Percentiles rank a stretch among this genome's conserved stretches.
phyloP scores from a whole-genome alignment of 2,888 invertebrate species.

The Gari tellinella region DNA sequence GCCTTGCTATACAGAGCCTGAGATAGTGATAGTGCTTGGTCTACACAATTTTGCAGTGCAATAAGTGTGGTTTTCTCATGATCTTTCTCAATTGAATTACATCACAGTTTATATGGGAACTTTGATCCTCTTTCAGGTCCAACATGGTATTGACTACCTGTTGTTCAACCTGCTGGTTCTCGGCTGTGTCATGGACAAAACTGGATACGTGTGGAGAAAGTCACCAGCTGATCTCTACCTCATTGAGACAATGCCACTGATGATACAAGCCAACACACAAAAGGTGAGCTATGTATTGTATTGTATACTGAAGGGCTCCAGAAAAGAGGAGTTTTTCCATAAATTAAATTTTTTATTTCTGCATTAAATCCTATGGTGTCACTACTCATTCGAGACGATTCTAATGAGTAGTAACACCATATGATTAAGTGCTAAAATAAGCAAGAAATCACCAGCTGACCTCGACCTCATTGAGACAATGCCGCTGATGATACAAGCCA shows the following conservation, averaged over 20 bases:
- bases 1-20: too few relatives aligned
- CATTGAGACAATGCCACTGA: conserved; percentile 76
- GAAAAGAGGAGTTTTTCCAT: too few relatives aligned
- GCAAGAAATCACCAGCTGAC: conserved; percentile 71
- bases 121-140: conserved; percentile 65
- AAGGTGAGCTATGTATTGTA: conserved; percentile 2
- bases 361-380: too few relatives aligned
- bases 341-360: too few relatives aligned
- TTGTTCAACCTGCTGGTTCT: conserved; percentile 76
- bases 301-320: neutral
- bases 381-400: too few relatives aligned
- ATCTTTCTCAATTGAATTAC: too few relatives aligned
- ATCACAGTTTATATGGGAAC: too few relatives aligned
- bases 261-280: conserved; percentile 17
- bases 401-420: too few relatives aligned
- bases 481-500: conserved; percentile 58
- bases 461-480: conserved; percentile 78
- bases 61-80: too few relatives aligned
- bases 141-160: conserved; percentile 73
- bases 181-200: conserved; percentile 70
- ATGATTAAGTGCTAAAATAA: too few relatives aligned
- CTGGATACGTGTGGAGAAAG: conserved; percentile 76
- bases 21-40: too few relatives aligned
- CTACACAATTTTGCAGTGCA: too few relatives aligned
- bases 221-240: conserved; percentile 73